A percentile compares a stretch with the other conserved stretches of the same genome.
Conservation (phyloP, 2,888 invertebrate genomes). For the Biston stratarius region DNA sequence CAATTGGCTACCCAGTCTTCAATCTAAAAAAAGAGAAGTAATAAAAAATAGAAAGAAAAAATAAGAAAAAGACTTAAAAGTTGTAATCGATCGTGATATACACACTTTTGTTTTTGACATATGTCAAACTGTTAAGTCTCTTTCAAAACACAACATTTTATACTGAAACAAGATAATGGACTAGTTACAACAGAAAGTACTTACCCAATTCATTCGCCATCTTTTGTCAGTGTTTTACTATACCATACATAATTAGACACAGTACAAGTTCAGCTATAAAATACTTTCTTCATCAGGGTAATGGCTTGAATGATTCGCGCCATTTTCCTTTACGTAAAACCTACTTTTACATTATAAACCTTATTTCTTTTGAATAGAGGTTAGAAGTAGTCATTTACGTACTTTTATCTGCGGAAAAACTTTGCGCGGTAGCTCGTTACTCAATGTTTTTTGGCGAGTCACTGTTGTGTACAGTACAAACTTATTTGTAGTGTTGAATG, state of each 20-base stretch:
- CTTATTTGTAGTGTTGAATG: not conserved
- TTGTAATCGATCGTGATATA: too few species aligned
- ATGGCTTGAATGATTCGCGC: conserved; percentile 63
- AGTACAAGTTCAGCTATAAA: conserved; percentile 54
- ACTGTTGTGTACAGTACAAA: conserved; percentile 45
- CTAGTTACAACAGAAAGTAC: not conserved
- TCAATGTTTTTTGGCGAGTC: conserved; percentile 60
- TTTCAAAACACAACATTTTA: too few species aligned
- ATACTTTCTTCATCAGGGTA: conserved; percentile 74
- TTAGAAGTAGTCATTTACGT: conserved; percentile 21
- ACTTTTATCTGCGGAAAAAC: conserved; percentile 20
- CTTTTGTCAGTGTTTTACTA: conserved; percentile 16
- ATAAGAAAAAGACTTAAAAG: too few species aligned
- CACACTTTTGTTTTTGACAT: too few species aligned
- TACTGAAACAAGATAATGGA: not conserved
- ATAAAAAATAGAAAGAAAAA: too few species aligned
- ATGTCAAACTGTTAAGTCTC: too few species aligned
- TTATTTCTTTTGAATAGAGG: conserved; percentile 30
- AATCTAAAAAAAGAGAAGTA: too few species aligned
- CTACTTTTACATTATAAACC: conserved; percentile 31
- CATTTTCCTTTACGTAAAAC: conserved; percentile 32
- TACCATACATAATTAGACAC: conserved; percentile 44
- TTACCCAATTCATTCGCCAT: not conserved
- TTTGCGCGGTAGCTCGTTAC: conserved; percentile 47
- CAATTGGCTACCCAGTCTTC: too few species aligned